Base-by-base conservation (phyloP, 2,113 vertebrate genomes). In the Columba janthina region DNA sequence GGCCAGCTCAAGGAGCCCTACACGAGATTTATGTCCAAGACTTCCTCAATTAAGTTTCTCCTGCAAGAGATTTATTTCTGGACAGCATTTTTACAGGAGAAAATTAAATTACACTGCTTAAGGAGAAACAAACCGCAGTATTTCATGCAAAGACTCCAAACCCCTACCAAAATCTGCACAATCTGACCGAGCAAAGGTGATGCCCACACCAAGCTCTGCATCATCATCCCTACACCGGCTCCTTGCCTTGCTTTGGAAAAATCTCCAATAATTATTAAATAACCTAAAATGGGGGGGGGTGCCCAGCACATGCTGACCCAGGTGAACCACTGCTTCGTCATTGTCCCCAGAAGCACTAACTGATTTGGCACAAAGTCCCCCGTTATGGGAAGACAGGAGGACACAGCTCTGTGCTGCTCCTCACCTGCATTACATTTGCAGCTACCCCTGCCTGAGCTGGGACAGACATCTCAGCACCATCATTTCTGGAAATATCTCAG, bases 351-450 rank as follows among this genome's bases (percentile, higher is more conserved):
- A 32, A 85, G 54, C 58, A 5, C 24, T 54, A 57, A 57, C 67
- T 19, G 31, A 15, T 12, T 36, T 40, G 50, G 26, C 44, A 80
- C 24, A 38, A n/a, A n/a, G 31, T 32, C 21, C 15, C 62, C 48
- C 4, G 0, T 38, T n/a, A 21, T 0, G 0, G 31, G 17, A 62
- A 21, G 50, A 14, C 32, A 8, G 40, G 17, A 69, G 26, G 50
- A 17, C 32, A 8, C 40, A 65, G 71, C 46, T 29, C 67, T 40
- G 51, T 2, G 25, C 17, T 40, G 57, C n/a, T 65, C 25, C 51
- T 48, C 51, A 10, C 2, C 0, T 3, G 31, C 21, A 10, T 13
- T 25, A 24, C 38, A 24, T 28, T 46, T 9, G 18, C 9, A 81
- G 4, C 50, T 8, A 14, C 8, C 12, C 48, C 42, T 58, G 64